Conservation (phyloP, 2,113 vertebrate genomes). For the Apteryx mantelli region DNA sequence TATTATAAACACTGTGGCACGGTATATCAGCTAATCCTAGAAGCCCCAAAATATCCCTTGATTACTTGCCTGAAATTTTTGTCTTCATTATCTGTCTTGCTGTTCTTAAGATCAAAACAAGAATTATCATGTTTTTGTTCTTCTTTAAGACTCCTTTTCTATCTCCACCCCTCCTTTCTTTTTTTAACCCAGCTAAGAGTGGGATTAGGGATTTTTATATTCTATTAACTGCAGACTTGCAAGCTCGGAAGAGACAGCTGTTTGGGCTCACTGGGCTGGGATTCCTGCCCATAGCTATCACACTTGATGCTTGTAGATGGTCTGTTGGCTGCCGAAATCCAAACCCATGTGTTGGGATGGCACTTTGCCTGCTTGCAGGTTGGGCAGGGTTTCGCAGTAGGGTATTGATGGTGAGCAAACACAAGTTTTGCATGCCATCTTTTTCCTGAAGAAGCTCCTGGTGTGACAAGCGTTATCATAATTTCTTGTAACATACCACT, state of each 20-base stretch:
- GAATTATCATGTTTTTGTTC: not conserved
- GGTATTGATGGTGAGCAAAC: conserved; percentile 50
- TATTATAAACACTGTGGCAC: not conserved
- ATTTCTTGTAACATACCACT: not conserved
- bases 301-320: conserved; percentile 65
- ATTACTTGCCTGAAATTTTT: not conserved
- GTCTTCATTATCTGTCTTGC: not conserved
- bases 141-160: not conserved
- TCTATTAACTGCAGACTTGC: conserved; percentile 39
- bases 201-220: conserved; percentile 1
- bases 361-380: conserved; percentile 61
- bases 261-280: conserved; percentile 58
- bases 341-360: conserved; percentile 66
- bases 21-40: not conserved
- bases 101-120: not conserved
- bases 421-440: conserved; percentile 43
- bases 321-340: conserved; percentile 73
- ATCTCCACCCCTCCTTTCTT: not conserved
- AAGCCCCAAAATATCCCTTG: not conserved
- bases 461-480: not conserved
- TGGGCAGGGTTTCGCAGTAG: conserved; percentile 59
- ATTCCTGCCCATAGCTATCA: conserved; percentile 68
- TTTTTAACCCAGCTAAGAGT: not conserved
- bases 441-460: conserved; percentile 57
- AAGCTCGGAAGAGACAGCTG: conserved; percentile 51